Conservation (phyloP, 2,113 vertebrate genomes). For the Entosphenus tridentatus region DNA sequence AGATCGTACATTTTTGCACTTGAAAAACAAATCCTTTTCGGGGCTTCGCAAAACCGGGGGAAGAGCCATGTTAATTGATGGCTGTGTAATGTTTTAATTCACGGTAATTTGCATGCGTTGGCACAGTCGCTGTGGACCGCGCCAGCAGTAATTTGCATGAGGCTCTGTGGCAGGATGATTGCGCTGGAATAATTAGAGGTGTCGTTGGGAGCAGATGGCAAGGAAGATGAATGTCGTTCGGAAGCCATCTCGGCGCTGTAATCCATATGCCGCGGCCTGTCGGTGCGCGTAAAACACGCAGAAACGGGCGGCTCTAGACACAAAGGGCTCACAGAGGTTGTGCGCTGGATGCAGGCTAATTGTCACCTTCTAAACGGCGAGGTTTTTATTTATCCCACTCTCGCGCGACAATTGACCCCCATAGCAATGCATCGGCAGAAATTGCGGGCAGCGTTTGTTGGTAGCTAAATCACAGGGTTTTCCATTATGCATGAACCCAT, state of each 20-base stretch:
- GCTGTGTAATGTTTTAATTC: conserved; percentile 1
- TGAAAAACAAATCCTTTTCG: no score
- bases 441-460: no score
- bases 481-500: no score
- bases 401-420: no score
- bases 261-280: conserved; percentile 3
- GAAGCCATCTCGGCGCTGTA: conserved; percentile 5
- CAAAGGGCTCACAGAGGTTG: conserved; percentile 3
- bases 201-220: conserved; percentile 5
- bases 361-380: no score
- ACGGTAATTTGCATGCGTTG: conserved; percentile 1
- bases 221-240: conserved; percentile 6
- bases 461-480: no score
- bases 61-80: neutral
- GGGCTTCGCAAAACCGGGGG: no score
- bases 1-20: no score
- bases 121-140: neutral
- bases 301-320: neutral
- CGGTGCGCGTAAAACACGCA: conserved; percentile 3
- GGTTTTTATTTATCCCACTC: no score
- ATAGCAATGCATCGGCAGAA: no score
- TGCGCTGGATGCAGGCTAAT: neutral
- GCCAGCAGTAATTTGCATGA: neutral
- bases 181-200: conserved; percentile 4
- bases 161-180: neutral